Evolutionary conservation across 1,140 invertebrate genomes (phyloP).

Genomic region (Portunus trituberculatus): DNA sequence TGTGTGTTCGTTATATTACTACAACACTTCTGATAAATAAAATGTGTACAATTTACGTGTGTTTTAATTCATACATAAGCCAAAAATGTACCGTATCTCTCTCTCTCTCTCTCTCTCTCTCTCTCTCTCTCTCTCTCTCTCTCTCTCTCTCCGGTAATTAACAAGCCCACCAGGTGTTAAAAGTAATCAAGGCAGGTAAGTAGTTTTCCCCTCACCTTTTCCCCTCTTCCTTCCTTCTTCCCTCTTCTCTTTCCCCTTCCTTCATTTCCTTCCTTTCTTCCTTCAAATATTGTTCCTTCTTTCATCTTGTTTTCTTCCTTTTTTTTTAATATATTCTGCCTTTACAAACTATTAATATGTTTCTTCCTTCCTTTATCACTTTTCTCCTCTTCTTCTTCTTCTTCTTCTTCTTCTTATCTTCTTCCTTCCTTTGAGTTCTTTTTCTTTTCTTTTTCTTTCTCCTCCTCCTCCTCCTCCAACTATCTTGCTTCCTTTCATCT

Average conservation of each 20-base stretch:
- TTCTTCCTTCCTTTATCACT: too few species aligned
- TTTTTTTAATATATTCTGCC: too few species aligned
- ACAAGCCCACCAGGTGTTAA: background rate
- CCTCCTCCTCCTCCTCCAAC: background rate
- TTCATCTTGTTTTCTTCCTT: background rate
- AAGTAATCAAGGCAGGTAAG: background rate
- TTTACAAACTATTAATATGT: too few species aligned
- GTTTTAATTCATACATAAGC: too few species aligned
- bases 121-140: constrained; percentile 44
- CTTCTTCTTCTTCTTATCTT: too few species aligned
- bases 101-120: constrained; percentile 43
- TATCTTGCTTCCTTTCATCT: background rate
- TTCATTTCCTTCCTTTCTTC: background rate
- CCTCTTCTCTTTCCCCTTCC: background rate
- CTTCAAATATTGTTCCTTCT: background rate
- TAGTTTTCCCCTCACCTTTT: background rate
- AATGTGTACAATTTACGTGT: too few species aligned
- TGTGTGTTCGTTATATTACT: too few species aligned
- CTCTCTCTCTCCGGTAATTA: constrained; percentile 35
- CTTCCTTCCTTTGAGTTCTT: background rate
- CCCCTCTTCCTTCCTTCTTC: background rate
- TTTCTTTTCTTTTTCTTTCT: background rate
- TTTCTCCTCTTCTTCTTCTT: too few species aligned
- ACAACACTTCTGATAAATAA: background rate
- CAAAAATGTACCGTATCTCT: too few species aligned